Evolutionary conservation across 2,797 vertebrate species (phyloP).

Genomic region (Pangasius macronema): DNA sequence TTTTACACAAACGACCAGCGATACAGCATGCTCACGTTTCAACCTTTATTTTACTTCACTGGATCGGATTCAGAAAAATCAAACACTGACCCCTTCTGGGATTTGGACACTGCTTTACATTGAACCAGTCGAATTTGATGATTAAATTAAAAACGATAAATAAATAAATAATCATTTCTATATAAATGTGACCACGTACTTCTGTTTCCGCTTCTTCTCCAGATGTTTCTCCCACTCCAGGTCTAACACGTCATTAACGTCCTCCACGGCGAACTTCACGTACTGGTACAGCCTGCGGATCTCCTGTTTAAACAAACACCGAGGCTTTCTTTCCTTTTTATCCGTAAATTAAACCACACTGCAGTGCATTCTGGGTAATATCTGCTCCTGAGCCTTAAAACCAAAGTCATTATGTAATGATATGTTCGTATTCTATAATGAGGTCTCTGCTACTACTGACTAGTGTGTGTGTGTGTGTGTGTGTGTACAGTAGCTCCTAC

Average conservation of each 20-base stretch:
- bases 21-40: no score
- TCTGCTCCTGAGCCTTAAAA: neutral
- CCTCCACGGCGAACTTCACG: conserved; percentile 89
- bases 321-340: neutral
- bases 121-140: no score
- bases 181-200: conserved; percentile 54
- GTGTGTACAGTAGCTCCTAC: conserved; percentile 63
- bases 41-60: no score
- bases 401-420: no score
- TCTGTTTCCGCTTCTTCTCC: conserved; percentile 87
- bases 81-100: neutral
- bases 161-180: no score
- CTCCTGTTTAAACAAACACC: conserved; percentile 72
- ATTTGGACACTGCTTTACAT: no score
- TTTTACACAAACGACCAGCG: no score
- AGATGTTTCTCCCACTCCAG: conserved; percentile 93
- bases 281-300: conserved; percentile 94
- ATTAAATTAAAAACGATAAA: no score
- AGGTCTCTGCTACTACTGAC: neutral
- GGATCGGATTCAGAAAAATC: neutral
- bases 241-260: conserved; percentile 92
- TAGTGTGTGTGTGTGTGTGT: neutral
- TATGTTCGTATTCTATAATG: neutral
- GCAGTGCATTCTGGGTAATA: conserved; percentile 10
- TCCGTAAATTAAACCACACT: neutral